phyloP scores from a whole-genome alignment of 92 coral and sea anemone genomes.

The Pocillopora grandis region DNA sequence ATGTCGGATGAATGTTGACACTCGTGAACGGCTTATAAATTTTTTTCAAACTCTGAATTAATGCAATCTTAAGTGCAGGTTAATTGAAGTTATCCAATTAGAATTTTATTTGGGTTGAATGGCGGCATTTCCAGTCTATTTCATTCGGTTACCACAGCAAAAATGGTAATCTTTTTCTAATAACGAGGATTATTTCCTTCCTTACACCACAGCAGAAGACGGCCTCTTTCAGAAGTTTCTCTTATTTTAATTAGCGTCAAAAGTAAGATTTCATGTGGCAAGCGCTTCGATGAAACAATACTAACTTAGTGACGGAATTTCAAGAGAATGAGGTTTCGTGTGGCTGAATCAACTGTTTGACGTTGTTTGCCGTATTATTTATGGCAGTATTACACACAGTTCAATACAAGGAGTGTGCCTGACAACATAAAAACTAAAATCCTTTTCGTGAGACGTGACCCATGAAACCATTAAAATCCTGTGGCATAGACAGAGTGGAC shows the following conservation, averaged over 20 bases:
- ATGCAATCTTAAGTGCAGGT: neutral
- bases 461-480: conserved; percentile 33
- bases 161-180: neutral
- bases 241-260: neutral
- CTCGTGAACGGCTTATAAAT: neutral
- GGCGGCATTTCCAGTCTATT: neutral
- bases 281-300: neutral
- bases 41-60: neutral
- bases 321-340: conserved; percentile 10
- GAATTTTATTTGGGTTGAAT: neutral
- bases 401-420: conserved; percentile 35
- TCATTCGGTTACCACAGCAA: neutral
- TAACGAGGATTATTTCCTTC: neutral
- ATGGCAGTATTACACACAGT: conserved; percentile 1
- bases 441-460: conserved; percentile 28
- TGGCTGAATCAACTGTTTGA: conserved; percentile 8
- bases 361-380: conserved; percentile 21
- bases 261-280: neutral
- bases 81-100: conserved; percentile 6
- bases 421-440: neutral
- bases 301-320: neutral
- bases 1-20: neutral
- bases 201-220: neutral
- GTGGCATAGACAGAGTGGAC: neutral
- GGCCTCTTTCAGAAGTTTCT: neutral